Conservation (phyloP, 1,140 invertebrate genomes). For the Drosophila kepulauana region DNA sequence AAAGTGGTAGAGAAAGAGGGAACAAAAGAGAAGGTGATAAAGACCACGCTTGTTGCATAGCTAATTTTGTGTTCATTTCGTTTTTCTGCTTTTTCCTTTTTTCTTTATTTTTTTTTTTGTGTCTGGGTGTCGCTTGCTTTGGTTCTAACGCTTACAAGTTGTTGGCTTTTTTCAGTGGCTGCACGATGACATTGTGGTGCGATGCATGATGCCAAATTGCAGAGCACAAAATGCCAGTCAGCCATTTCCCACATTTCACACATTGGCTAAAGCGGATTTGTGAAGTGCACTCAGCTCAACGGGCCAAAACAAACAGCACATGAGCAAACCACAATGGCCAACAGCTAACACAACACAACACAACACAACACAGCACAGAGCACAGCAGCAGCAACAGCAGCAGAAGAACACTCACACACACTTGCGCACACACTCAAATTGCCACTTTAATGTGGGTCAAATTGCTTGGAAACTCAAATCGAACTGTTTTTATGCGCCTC, state of each 20-base stretch:
- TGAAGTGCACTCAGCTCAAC: constrained; percentile 34
- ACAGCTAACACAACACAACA: constrained; percentile 12
- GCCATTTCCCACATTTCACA: background rate
- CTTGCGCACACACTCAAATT: constrained; percentile 7
- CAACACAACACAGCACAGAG: background rate
- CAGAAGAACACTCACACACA: background rate
- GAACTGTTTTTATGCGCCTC: background rate
- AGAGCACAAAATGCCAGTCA: constrained; percentile 28
- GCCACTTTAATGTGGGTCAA: constrained; percentile 10
- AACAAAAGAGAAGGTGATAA: background rate
- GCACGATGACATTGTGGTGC: constrained; percentile 26
- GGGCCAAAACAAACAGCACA: constrained; percentile 30
- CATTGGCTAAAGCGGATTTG: constrained; percentile 27
- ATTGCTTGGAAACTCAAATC: constrained; percentile 27
- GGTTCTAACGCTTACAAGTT: constrained; percentile 5
- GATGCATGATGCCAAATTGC: constrained; percentile 17
- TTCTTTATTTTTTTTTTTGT: background rate
- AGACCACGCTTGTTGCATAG: constrained; percentile 26
- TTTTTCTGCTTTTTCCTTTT: no score
- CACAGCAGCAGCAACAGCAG: background rate
- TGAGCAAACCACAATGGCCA: constrained; percentile 18
- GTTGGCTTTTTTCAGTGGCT: constrained; percentile 8
- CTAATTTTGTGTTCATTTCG: constrained; percentile 27
- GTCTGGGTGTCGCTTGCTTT: constrained; percentile 2
- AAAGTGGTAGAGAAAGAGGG: background rate